Evolutionary conservation across 2,888 invertebrate genomes (phyloP).

Genomic region (Monochamus alternatus): DNA sequence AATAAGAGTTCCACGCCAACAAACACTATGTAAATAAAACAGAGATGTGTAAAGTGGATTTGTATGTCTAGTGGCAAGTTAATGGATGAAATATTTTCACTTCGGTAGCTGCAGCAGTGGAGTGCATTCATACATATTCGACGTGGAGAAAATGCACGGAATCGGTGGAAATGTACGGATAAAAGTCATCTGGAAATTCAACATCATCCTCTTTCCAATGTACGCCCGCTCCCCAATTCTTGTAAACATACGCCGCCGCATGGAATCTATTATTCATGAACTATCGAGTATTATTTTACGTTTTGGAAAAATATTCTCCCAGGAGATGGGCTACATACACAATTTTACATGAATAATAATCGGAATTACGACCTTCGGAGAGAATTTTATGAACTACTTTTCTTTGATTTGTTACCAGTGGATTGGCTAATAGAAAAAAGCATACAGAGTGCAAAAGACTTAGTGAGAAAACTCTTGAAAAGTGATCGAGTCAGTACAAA

Average conservation of each 20-base stretch:
- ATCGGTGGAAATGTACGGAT: background rate
- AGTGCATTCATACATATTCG: slow-evolving; percentile 24
- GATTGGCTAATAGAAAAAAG: too few species aligned
- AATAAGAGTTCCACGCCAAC: background rate
- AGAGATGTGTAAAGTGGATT: slow-evolving; percentile 15
- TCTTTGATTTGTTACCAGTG: too few species aligned
- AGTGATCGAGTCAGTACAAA: too few species aligned
- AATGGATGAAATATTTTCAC: slow-evolving; percentile 23
- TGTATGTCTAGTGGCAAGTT: slow-evolving; percentile 21
- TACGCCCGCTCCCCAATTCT: background rate
- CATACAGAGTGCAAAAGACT: too few species aligned
- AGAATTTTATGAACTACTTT: too few species aligned
- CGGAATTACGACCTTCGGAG: too few species aligned
- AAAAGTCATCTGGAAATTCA: background rate
- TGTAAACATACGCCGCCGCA: background rate
- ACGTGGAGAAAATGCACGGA: background rate
- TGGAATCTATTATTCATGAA: too few species aligned
- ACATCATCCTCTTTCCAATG: background rate
- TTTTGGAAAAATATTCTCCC: too few species aligned
- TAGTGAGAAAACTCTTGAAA: too few species aligned
- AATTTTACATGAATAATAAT: too few species aligned
- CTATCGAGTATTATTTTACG: too few species aligned
- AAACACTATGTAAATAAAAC: background rate
- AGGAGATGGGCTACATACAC: too few species aligned
- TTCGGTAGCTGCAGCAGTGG: background rate